Base-by-base conservation (phyloP, 2,888 invertebrate species). In the Anorthoa munda region DNA sequence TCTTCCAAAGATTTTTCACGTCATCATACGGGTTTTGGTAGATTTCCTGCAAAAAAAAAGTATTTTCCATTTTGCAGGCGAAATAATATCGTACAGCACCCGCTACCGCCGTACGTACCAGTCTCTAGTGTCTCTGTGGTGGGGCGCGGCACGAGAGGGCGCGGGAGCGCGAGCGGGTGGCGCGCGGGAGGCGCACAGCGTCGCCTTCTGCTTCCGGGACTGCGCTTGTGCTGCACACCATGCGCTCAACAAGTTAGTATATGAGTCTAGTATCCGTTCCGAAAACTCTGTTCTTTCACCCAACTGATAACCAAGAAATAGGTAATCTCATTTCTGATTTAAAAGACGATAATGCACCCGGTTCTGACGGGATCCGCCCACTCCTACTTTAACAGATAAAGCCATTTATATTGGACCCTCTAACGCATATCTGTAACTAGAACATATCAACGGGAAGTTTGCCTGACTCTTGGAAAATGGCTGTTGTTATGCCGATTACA, bases 61-160 rank as follows among this genome's bases (percentile, higher is more conserved):
- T 0, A 7, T 31, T 60, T 60, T 15, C 18, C 11, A 12, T 21
- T 51, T n/a, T 23, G 0, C 81, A 89, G 97, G 97, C 5, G 98
- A 98, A 80, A 95, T 98, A 50, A 90, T 98, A 18, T 97, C 98
- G 9, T 98, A 97, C 91, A 98, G 98, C 85, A 99, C 99, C 0
- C 97, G 98, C 58, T 99, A 98, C 92, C 91, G 99, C 1, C 97
- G 99, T 87, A 99, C 99, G 23, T 98, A 98, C 89, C 99, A 99
- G 94, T 99, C 99, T 86, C 98, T 98, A 0, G 96, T 98, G 84
- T 98, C 92, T 21, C 77, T 98, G 72, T 76, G 97, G 97, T 91
- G 98, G 51, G 96, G 96, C 58, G 96, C 98, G 58, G 97, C 98
- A 89, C 76, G 89, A 1, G 79, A 61, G 2, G 74, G 56, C 0